Percentiles rank a stretch among this genome's conserved stretches.
Evolutionary conservation across 2,797 vertebrate genomes (phyloP).

Genomic region (Hypotaenidia okinawae): DNA sequence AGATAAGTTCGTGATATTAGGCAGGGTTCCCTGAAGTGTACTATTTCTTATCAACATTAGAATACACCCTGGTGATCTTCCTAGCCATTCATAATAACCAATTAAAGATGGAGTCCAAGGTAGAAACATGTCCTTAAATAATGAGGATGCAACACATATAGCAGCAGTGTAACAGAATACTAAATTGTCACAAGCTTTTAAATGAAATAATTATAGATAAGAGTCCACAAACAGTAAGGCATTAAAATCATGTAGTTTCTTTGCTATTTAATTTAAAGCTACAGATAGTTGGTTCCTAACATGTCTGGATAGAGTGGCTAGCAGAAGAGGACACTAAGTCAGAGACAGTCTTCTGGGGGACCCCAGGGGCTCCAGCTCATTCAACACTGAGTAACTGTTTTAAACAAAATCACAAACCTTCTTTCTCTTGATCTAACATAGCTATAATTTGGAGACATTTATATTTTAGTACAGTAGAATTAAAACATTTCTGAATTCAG

Average conservation of each 20-base stretch:
- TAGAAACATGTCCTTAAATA: background rate
- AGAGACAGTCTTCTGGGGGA: background rate
- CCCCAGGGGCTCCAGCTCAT: background rate
- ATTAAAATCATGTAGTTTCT: background rate
- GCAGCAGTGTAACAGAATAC: background rate
- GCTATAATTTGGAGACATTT: background rate
- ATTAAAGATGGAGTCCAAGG: background rate
- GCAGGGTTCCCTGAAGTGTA: background rate
- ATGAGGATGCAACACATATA: background rate
- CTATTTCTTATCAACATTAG: background rate
- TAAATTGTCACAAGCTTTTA: background rate
- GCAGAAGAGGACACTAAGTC: background rate
- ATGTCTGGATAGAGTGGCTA: background rate
- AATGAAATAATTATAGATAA: background rate
- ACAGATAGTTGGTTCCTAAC: background rate
- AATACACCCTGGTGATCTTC: background rate
- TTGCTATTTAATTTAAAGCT: background rate
- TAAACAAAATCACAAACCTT: background rate
- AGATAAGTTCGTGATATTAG: background rate
- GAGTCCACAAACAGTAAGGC: background rate
- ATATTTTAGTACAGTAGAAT: background rate
- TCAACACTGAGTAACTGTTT: background rate
- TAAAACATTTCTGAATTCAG: background rate
- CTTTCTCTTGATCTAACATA: background rate
- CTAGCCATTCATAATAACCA: background rate